phyloP scores from a whole-genome alignment of 1,140 invertebrate species.

The Lepidurus arcticus region DNA sequence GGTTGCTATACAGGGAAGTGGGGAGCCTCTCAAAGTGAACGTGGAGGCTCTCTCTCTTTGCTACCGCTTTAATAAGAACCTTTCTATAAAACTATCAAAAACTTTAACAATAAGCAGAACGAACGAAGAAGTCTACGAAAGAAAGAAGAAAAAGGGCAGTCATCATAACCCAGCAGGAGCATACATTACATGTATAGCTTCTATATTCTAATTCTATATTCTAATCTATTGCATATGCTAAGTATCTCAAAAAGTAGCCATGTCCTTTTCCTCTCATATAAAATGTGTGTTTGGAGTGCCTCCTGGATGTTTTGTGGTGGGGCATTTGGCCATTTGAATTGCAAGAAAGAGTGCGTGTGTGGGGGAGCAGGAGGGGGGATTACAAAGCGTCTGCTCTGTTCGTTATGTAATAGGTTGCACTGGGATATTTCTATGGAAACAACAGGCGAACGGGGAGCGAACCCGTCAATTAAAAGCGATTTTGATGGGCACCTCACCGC shows the following conservation, averaged over 20 bases:
- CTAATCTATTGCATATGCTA: conserved; percentile 17
- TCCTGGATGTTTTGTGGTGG: conserved; percentile 14
- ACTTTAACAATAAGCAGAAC: not conserved
- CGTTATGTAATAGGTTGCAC: not conserved
- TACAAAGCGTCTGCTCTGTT: not conserved
- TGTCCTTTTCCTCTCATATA: not conserved
- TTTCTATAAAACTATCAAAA: conserved; percentile 12
- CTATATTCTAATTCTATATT: conserved; percentile 20
- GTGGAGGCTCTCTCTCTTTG: not conserved
- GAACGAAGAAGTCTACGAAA: not conserved
- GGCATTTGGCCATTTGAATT: not conserved
- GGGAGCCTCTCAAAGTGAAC: not conserved
- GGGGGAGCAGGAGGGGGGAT: not conserved
- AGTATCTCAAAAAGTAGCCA: not conserved
- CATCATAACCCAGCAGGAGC: conserved; percentile 17
- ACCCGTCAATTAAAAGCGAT: conserved; percentile 13
- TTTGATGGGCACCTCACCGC: conserved; percentile 2
- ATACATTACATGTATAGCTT: conserved; percentile 13
- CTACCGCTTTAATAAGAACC: conserved; percentile 27
- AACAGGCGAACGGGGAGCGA: not conserved
- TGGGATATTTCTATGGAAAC: not conserved
- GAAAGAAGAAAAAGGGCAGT: conserved; percentile 1
- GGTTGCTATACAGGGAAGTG: conserved; percentile 15
- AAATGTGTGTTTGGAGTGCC: conserved; percentile 8
- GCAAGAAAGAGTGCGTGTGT: not conserved